Base-by-base conservation (phyloP, 2,888 invertebrate species). In the Phengaris alcon region DNA sequence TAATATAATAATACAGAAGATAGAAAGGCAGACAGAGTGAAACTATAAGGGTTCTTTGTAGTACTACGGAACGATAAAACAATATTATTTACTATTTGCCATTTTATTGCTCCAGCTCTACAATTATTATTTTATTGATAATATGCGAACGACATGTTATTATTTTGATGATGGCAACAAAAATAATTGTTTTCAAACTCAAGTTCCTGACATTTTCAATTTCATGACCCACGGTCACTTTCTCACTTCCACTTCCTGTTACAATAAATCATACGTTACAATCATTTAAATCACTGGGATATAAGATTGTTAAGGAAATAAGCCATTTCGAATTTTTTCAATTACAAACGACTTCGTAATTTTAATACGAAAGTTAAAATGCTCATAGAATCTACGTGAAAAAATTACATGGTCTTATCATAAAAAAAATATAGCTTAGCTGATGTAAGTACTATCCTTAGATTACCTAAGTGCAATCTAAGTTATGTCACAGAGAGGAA, bases 201-300 rank as follows among this genome's bases (percentile, higher is more conserved):
- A 8, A 59, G 59, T 22, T 22, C 59, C 64, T 64, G 64, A 64
- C 64, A 64, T 64, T 64, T 44, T 64, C 64, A 35, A 64, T 64
- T 64, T 64, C 35, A 12, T 35, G 64, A 44, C 6, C 35, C 35
- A 59, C 35, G 64, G 64, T 10, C 64, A 6, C 64, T 44, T 44
- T 64, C 64, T 64, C 6, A 44, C 64, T 64, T 64, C 64, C 64
- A 12, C 35, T 64, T 64, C 64, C 64, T 64, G 35, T 64, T 35
- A 44, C 64, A 64, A 64, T 64, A 64, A 64, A 64, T 64, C 64
- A 64, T 64, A 64, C 64, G 64, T 64, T 64, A 64, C 64, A 64
- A 44, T 64, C 22, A 22, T 57, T 57, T 22, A 59, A 59, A 59
- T 59, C 59, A 59, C 22, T 59, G 9, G 22, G 15, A 22, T 22